Percentiles rank a stretch among this genome's conserved stretches.
phyloP scores from a whole-genome alignment of 2,888 invertebrate species.

The Sesamia inferens region DNA sequence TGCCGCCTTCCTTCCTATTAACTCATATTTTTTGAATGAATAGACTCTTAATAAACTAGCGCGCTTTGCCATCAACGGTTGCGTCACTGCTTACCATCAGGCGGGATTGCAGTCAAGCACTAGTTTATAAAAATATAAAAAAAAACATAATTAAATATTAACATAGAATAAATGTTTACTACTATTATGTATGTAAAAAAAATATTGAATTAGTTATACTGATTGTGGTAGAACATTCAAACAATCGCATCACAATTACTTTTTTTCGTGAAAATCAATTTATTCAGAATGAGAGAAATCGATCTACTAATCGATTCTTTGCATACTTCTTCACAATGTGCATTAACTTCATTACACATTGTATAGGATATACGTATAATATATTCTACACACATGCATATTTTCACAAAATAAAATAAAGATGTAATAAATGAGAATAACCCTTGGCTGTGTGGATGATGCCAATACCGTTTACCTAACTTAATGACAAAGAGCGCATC shows the following conservation, averaged over 20 bases:
- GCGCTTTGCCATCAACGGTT: no score
- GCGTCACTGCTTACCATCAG: no score
- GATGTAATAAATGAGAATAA: conserved; percentile 6
- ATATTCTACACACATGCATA: neutral
- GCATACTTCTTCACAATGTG: no score
- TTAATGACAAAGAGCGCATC: conserved; percentile 44
- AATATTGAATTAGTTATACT: neutral
- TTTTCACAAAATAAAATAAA: neutral
- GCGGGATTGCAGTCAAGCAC: no score
- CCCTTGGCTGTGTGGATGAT: conserved; percentile 1
- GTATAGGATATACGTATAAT: neutral
- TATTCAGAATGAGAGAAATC: neutral
- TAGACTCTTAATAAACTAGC: no score
- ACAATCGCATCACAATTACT: neutral
- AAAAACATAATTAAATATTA: no score
- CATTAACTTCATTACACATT: neutral
- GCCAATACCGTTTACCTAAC: conserved; percentile 40
- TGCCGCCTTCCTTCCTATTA: no score
- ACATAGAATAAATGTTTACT: no score
- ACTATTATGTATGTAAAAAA: neutral
- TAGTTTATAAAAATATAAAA: no score
- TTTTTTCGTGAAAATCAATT: neutral
- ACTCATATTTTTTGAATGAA: no score
- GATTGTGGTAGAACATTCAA: neutral
- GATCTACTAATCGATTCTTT: no score